These are phyloP conservation scores for Brachionus manjavacas DNA, from an alignment of 1,140 invertebrate genomes.

Conservation along the genomic window DNA sequence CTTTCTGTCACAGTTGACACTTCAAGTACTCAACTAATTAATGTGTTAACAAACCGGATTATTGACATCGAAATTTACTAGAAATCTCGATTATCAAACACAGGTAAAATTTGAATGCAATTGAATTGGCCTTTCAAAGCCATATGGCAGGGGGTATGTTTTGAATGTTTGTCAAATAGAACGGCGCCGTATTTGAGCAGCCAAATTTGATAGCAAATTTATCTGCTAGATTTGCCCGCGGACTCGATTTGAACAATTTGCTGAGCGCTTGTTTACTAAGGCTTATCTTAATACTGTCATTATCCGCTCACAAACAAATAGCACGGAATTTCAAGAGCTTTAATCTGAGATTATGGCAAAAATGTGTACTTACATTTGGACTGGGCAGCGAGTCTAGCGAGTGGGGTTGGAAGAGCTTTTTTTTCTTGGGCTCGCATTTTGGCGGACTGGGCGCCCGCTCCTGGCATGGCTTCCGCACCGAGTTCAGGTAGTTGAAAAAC, in stretches of 20 bases:
- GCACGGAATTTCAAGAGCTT: neutral
- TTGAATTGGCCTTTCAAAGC: neutral
- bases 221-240: constrained; percentile 22
- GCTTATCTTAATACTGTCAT: constrained; percentile 35
- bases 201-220: constrained; percentile 13
- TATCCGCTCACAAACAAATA: neutral
- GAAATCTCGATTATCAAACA: constrained; percentile 38
- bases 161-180: constrained; percentile 28
- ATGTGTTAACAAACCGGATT: constrained; percentile 39
- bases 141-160: constrained; percentile 24
- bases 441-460: neutral
- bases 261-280: neutral
- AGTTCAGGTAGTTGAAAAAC: constrained; percentile 20
- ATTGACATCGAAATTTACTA: constrained; percentile 33
- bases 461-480: neutral
- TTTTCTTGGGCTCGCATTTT: neutral
- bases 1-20: constrained; percentile 11
- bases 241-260: neutral
- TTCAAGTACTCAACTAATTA: constrained; percentile 35
- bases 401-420: constrained; percentile 24
- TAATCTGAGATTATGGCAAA: constrained; percentile 17
- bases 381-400: neutral
- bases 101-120: neutral
- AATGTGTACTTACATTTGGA: neutral
- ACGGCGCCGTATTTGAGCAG: neutral